Conservation (phyloP, 2,113 vertebrate species). For the Phylloscopus trochilus region DNA sequence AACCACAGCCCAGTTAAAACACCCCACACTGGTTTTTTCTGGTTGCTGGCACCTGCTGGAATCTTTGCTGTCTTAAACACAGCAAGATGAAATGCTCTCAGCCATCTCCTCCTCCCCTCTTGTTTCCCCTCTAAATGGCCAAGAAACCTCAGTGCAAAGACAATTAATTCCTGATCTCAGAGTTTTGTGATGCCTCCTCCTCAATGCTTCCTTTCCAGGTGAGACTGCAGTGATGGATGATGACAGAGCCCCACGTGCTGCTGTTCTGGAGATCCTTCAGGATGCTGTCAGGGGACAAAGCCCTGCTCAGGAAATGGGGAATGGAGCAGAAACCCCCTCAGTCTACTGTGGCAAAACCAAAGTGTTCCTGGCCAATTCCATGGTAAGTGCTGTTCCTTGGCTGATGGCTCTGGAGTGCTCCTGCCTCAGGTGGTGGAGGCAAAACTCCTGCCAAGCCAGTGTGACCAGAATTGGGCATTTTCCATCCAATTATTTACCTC, state of each 20-base stretch:
- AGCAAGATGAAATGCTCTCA: background rate
- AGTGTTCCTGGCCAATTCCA: conserved; percentile 85
- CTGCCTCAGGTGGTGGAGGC: background rate
- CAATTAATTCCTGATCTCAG: background rate
- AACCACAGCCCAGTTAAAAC: background rate
- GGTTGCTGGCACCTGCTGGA: background rate
- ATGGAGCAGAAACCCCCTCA: conserved; percentile 5
- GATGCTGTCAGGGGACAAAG: background rate
- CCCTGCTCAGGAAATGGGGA: background rate
- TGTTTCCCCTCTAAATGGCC: background rate
- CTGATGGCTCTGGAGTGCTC: background rate
- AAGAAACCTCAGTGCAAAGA: background rate
- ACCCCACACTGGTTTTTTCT: background rate
- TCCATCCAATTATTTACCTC: background rate
- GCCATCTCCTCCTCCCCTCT: background rate
- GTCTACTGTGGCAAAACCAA: conserved; percentile 90
- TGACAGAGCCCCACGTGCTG: background rate
- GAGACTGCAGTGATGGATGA: background rate
- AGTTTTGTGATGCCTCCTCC: background rate
- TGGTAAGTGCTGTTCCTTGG: conserved; percentile 68
- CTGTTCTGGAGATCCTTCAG: conserved; percentile 74
- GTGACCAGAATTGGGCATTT: background rate
- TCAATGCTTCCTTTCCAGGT: conserved; percentile 47
- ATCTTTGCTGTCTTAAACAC: background rate
- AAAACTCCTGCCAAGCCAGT: background rate